Base-by-base conservation (phyloP, 2,888 invertebrate species). In the Drosophila pseudotakahashii region DNA sequence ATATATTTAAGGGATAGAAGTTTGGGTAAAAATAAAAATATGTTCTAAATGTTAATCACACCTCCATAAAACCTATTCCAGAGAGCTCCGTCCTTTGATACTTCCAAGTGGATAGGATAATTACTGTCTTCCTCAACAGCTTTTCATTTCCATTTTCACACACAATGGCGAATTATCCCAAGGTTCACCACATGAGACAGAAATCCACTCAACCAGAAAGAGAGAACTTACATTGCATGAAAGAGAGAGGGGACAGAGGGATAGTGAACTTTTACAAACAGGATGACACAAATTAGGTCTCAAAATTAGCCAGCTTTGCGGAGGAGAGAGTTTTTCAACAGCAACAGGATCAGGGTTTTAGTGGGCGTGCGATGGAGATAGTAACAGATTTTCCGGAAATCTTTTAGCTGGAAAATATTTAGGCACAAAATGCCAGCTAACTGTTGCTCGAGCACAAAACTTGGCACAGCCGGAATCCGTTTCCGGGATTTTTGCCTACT, bases 321-420 rank as follows among this genome's bases (percentile, higher is more conserved):
- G 41, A 34, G 39, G 53, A 19, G 52, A 50, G 14, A 39, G 32
- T 50, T 39, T 54, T 53, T 32, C 66, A 63, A 48, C 45, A 48
- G 54, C 51, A 54, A 54, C 39, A 36, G 53, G 34, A 53, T 19
- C 30, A 19, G 30, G 37, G 19, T 10, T 14, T 30, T n/a, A 19
- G 32, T 37, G 47, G 39, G 26, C n/a, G 52, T 10, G 57, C 16
- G 26, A 30, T 26, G 45, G 30, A 37, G 34, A 34, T 26, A 16
- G 59, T 59, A 66, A 44, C 71, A 71, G 57, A 52, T 72, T 58
- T 57, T 54, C 78, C 81, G 82, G 82, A 86, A 81, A 86, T 86
- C 87, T 86, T 76, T 77, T 74, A 76, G 84, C 72, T 67, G 67
- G 53, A 77, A 86, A 86, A 81, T 81, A 83, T 86, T 82, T 81